phyloP scores from a whole-genome alignment of 2,888 invertebrate species.

The Chalcosyrphus nemorum region DNA sequence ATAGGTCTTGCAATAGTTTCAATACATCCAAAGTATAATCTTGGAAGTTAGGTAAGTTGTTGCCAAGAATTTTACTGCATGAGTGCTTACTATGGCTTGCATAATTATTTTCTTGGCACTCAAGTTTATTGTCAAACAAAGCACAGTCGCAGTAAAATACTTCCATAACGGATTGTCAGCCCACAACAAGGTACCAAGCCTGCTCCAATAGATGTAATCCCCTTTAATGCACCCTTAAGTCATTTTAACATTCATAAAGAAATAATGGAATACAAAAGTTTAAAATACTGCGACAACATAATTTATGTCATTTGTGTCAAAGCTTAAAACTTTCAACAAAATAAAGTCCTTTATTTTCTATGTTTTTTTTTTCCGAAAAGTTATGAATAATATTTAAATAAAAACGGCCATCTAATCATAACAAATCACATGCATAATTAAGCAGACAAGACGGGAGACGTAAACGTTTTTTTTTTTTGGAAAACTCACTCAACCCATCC shows the following conservation, averaged over 20 bases:
- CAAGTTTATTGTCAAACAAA: too few species aligned
- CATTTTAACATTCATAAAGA: neutral
- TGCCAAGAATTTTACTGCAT: too few species aligned
- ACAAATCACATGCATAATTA: conserved; percentile 34
- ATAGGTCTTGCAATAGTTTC: too few species aligned
- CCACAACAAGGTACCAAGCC: too few species aligned
- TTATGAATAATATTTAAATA: conserved; percentile 7
- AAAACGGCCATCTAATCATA: neutral
- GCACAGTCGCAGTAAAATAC: too few species aligned
- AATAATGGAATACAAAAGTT: neutral
- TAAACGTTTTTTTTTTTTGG: too few species aligned
- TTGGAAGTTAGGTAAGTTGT: too few species aligned
- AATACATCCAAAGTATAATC: too few species aligned
- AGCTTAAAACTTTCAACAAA: neutral
- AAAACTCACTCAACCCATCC: neutral
- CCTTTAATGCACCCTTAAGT: neutral
- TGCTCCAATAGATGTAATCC: neutral
- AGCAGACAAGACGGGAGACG: neutral
- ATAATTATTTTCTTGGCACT: too few species aligned
- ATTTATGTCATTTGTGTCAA: neutral
- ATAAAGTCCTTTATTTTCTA: neutral
- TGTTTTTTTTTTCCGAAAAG: neutral
- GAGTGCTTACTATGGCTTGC: too few species aligned
- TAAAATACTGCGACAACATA: neutral
- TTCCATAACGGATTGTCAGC: too few species aligned